Conservation (phyloP, 2,888 invertebrate genomes). For the Aproaerema taeniolella region DNA sequence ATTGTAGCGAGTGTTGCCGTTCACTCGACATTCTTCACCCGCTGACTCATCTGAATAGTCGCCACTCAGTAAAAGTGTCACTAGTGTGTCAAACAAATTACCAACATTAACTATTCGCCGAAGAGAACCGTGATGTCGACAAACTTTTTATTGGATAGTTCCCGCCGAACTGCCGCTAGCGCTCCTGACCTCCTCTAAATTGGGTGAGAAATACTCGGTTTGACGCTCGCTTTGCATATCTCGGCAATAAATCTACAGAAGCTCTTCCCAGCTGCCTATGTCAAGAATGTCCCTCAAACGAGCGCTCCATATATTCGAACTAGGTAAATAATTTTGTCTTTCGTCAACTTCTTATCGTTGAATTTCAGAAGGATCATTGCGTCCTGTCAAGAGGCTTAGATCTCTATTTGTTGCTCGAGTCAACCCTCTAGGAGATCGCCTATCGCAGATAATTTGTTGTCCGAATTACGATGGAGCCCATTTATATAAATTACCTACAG, state of each 20-base stretch:
- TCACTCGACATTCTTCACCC: constrained; percentile 34
- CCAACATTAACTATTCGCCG: constrained; percentile 33
- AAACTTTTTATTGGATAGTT: constrained; percentile 47
- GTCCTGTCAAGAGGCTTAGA: constrained; percentile 18
- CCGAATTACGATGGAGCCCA: constrained; percentile 51
- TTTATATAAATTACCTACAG: constrained; percentile 66
- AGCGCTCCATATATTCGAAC: constrained; percentile 25
- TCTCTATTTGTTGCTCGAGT: constrained; percentile 34
- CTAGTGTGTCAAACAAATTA: constrained; percentile 41
- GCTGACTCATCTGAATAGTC: constrained; percentile 31
- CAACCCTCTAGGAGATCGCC: constrained; percentile 44
- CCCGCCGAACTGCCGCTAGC: constrained; percentile 27
- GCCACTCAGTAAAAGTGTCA: constrained; percentile 35
- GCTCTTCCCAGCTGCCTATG: constrained; percentile 25
- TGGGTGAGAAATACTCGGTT: constrained; percentile 53
- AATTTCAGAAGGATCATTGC: constrained; percentile 12
- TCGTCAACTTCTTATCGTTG: constrained; percentile 22
- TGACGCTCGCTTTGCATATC: constrained; percentile 53
- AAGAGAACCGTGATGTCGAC: constrained; percentile 34
- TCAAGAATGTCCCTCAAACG: constrained; percentile 26
- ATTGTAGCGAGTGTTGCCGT: constrained; percentile 33
- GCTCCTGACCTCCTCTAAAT: constrained; percentile 41
- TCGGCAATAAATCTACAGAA: constrained; percentile 44
- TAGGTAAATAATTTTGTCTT: constrained; percentile 34
- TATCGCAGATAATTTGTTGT: constrained; percentile 58